These are phyloP conservation scores for Crotalus viridis DNA, from an alignment of 2,113 vertebrate species.

Conservation along the genomic window DNA sequence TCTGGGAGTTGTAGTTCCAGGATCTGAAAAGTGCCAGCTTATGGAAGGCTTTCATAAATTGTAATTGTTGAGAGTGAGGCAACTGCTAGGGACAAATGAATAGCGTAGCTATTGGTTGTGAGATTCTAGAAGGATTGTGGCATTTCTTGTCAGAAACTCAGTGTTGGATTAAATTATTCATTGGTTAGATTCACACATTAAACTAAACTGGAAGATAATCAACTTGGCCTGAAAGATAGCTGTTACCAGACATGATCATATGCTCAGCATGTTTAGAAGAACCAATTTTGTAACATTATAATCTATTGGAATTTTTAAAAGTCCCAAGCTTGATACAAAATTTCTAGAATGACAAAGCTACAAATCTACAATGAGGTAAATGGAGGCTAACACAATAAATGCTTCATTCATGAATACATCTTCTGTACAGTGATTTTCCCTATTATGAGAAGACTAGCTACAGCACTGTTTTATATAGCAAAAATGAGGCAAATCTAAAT, in stretches of 20 bases:
- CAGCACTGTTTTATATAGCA: not conserved
- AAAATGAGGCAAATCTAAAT: not conserved
- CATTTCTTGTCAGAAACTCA: not conserved
- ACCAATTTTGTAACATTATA: not conserved
- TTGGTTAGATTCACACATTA: not conserved
- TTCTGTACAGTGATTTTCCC: not conserved
- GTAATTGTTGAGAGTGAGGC: not conserved
- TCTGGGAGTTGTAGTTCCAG: not conserved
- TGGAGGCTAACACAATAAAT: not conserved
- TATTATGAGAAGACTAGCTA: not conserved
- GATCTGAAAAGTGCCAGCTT: not conserved
- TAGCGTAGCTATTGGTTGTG: not conserved
- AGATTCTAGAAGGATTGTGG: not conserved
- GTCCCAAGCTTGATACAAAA: not conserved
- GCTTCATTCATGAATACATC: not conserved
- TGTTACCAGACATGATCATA: not conserved
- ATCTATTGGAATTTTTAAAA: not conserved
- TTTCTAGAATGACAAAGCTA: not conserved
- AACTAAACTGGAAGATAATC: not conserved
- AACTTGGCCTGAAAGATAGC: not conserved
- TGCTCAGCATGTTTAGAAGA: not conserved
- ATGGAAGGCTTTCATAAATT: not conserved
- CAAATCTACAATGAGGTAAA: not conserved
- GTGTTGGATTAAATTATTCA: not conserved
- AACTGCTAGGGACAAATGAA: not conserved